phyloP scores from a whole-genome alignment of 2,888 invertebrate species.

The Phaonia tiefii region DNA sequence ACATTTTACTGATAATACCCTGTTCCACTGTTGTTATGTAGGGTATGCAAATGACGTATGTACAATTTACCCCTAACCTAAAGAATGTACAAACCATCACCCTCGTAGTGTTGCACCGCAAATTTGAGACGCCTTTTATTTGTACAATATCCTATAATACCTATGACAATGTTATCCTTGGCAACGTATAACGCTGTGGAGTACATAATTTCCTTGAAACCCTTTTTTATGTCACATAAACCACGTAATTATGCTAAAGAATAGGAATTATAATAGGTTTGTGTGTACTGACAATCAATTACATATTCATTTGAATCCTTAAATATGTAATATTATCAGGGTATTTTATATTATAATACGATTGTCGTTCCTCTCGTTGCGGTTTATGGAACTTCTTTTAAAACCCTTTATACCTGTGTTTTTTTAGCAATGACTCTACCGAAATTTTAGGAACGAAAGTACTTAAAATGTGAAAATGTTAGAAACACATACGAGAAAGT shows the following conservation, averaged over 20 bases:
- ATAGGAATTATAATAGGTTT: constrained; percentile 36
- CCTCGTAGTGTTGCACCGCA: background rate
- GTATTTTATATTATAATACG: constrained; percentile 38
- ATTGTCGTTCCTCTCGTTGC: constrained; percentile 31
- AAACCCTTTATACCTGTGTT: constrained; percentile 56
- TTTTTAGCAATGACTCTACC: too few species aligned
- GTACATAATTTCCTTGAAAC: constrained; percentile 62
- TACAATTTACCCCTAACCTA: background rate
- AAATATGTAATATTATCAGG: too few species aligned
- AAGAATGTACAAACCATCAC: background rate
- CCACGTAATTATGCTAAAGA: background rate
- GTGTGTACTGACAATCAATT: too few species aligned
- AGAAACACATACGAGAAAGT: too few species aligned
- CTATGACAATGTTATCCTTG: too few species aligned
- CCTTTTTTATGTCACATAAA: constrained; percentile 35
- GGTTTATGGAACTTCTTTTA: constrained; percentile 44
- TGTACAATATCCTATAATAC: constrained; percentile 63
- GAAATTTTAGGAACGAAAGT: too few species aligned
- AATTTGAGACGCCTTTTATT: constrained; percentile 62
- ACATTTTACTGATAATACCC: too few species aligned
- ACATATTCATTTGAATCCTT: too few species aligned
- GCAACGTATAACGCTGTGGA: background rate
- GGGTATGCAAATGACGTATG: too few species aligned
- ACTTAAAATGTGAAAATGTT: too few species aligned
- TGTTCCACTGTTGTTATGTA: too few species aligned